Percentiles rank a stretch among this genome's conserved stretches.
These are phyloP conservation scores for Parnassius glacialis DNA, from an alignment of 2,888 invertebrate genomes.

Conservation along the genomic window DNA sequence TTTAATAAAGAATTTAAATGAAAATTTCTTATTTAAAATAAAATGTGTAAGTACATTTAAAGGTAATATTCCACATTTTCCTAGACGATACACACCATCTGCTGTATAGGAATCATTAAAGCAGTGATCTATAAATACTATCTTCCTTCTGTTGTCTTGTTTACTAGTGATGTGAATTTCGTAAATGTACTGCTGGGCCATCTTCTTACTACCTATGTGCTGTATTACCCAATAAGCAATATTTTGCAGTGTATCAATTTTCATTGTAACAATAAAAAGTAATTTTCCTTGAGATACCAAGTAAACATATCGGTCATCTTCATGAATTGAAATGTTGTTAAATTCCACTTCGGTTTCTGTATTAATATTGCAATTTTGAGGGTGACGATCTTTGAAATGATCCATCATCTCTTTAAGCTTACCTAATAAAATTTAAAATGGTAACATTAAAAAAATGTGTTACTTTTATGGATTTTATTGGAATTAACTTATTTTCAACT, in stretches of 20 bases:
- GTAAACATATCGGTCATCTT: constrained; percentile 34
- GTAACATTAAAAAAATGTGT: too few relatives aligned
- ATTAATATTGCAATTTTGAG: constrained; percentile 47
- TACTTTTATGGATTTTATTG: too few relatives aligned
- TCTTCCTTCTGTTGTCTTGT: constrained; percentile 54
- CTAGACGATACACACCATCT: constrained; percentile 59
- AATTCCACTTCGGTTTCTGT: constrained; percentile 56
- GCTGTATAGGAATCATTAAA: constrained; percentile 60
- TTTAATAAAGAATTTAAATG: constrained; percentile 59
- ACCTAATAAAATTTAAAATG: constrained; percentile 42
- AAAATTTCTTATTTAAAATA: constrained; percentile 52
- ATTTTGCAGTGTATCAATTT: constrained; percentile 61
- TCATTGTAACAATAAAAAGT: constrained; percentile 61
- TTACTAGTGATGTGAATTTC: constrained; percentile 63
- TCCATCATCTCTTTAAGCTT: constrained; percentile 57
- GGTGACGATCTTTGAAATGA: constrained; percentile 65
- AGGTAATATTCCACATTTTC: constrained; percentile 62
- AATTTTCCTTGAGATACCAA: constrained; percentile 53
- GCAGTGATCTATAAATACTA: constrained; percentile 61
- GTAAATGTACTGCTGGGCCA: constrained; percentile 59
- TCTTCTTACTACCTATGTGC: constrained; percentile 59
- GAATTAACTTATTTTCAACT: too few relatives aligned
- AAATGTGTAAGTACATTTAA: constrained; percentile 53
- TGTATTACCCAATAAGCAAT: constrained; percentile 66
- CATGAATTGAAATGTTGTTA: constrained; percentile 41